phyloP scores from a whole-genome alignment of 2,797 vertebrate species.

The Anguilla megastoma region DNA sequence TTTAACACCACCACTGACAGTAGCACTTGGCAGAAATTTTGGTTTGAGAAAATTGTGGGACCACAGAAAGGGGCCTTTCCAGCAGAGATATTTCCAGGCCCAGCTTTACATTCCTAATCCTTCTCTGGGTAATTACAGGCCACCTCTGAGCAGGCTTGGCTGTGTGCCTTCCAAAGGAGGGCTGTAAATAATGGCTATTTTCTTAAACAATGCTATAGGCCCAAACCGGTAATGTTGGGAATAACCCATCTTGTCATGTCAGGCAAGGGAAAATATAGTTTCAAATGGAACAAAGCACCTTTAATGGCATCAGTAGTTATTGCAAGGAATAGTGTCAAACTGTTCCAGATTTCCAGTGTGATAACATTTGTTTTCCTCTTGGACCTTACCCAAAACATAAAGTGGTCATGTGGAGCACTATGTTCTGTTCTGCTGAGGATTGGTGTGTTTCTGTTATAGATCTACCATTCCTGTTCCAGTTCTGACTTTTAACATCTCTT shows the following conservation, averaged over 20 bases:
- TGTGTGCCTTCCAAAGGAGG: constrained; percentile 35
- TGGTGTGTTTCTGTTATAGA: neutral
- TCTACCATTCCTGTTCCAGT: neutral
- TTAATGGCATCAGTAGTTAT: constrained; percentile 8
- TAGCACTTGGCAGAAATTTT: constrained; percentile 42
- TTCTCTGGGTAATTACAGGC: constrained; percentile 72
- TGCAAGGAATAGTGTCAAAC: neutral
- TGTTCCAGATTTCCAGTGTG: neutral
- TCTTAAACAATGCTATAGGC: constrained; percentile 52
- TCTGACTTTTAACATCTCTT: constrained; percentile 25
- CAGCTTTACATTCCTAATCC: constrained; percentile 54
- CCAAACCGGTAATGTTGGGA: constrained; percentile 55
- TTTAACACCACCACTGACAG: neutral
- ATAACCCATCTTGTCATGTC: constrained; percentile 45
- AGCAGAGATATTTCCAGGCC: constrained; percentile 65
- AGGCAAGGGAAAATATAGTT: neutral
- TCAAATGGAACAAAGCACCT: neutral
- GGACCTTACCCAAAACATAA: neutral
- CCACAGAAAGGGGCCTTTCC: constrained; percentile 53
- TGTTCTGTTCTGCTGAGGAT: neutral
- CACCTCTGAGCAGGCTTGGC: constrained; percentile 46
- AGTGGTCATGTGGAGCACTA: neutral
- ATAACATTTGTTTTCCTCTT: neutral
- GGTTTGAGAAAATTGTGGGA: constrained; percentile 48
- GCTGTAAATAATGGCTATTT: constrained; percentile 60